Conservation (phyloP, 2,888 invertebrate species). For the Polydesmus complanatus region DNA sequence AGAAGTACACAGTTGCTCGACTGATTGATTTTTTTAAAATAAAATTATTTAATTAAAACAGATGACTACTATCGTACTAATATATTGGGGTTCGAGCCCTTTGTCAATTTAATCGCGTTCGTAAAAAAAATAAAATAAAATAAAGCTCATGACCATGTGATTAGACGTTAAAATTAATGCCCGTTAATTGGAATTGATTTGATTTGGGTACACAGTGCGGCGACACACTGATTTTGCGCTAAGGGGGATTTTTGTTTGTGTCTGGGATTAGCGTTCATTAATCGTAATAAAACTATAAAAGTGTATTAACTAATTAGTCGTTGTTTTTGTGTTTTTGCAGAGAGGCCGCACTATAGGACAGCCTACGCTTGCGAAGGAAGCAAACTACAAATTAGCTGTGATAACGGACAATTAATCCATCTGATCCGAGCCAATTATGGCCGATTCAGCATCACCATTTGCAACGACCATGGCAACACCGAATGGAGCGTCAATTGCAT, state of each 20-base stretch:
- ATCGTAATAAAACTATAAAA: too few relatives aligned
- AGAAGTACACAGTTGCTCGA: too few relatives aligned
- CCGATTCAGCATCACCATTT: conserved; percentile 77
- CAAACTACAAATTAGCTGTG: conserved; percentile 25
- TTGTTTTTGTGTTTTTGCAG: conserved; percentile 12
- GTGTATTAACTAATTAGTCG: neutral
- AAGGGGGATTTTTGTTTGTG: too few relatives aligned
- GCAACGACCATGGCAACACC: conserved; percentile 90
- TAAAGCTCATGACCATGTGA: neutral
- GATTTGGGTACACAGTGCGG: too few relatives aligned
- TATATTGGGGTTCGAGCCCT: too few relatives aligned
- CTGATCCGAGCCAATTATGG: conserved; percentile 30
- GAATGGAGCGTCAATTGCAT: conserved; percentile 95
- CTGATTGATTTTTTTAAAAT: too few relatives aligned
- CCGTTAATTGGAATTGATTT: neutral
- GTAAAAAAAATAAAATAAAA: neutral
- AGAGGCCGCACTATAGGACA: conserved; percentile 20
- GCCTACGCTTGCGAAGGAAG: conserved; percentile 29
- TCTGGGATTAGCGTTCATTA: too few relatives aligned
- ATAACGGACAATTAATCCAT: conserved; percentile 20
- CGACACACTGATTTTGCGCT: too few relatives aligned
- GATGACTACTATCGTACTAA: too few relatives aligned
- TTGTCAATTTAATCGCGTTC: too few relatives aligned
- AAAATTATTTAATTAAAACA: too few relatives aligned
- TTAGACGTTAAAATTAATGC: neutral